phyloP scores from a whole-genome alignment of 37 sponge, comb jelly and placozoan genomes.

The Corticium candelabrum region DNA sequence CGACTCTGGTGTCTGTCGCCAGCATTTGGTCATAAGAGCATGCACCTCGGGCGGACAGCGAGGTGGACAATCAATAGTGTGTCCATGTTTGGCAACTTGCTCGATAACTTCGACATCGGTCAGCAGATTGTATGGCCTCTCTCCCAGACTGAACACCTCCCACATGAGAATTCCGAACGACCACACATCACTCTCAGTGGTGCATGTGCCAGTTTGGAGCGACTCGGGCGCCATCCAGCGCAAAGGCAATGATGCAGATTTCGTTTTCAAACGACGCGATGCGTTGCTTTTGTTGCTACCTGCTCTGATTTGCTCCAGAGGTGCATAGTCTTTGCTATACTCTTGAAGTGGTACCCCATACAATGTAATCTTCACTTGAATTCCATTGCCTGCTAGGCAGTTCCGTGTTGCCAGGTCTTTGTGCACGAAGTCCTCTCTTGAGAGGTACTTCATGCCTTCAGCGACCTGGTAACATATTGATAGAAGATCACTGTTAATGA shows the following conservation, averaged over 20 bases:
- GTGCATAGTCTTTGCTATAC: neutral
- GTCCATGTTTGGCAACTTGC: neutral
- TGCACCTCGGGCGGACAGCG: neutral
- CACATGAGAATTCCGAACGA: slow-evolving; percentile 5
- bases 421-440: neutral
- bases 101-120: neutral
- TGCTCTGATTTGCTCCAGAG: neutral
- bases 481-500: neutral
- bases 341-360: neutral
- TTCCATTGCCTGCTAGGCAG: neutral
- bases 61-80: neutral
- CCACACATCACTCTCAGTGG: neutral
- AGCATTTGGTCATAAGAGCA: neutral
- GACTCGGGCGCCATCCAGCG: slow-evolving; percentile 3
- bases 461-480: neutral
- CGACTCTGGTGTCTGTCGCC: slow-evolving; percentile 3
- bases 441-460: neutral
- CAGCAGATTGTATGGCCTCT: neutral
- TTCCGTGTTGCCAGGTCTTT: neutral
- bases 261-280: neutral
- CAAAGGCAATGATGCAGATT: neutral
- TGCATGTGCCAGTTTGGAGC: neutral
- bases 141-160: neutral
- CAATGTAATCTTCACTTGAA: neutral
- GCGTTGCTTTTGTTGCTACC: no score